Evolutionary conservation across 2,888 invertebrate genomes (phyloP).

Genomic region (Petrophora chlorosata): DNA sequence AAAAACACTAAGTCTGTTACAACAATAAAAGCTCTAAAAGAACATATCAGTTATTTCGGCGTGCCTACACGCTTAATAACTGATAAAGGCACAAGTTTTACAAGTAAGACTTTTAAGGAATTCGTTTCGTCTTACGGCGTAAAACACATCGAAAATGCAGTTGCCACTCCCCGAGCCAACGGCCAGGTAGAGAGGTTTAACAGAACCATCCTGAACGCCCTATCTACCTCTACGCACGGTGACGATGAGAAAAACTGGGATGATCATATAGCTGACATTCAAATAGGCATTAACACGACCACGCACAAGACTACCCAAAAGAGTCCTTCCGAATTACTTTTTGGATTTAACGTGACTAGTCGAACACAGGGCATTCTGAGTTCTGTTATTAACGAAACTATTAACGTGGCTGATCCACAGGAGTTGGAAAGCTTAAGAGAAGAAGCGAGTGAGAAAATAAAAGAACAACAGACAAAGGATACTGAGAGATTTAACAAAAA

Average conservation of each 20-base stretch:
- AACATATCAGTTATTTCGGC: constrained; percentile 13
- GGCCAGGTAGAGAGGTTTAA: not conserved
- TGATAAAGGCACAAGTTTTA: constrained; percentile 16
- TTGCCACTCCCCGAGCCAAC: constrained; percentile 10
- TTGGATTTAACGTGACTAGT: not conserved
- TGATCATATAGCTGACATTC: not conserved
- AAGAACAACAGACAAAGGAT: not conserved
- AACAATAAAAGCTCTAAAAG: not conserved
- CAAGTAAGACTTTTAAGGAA: constrained; percentile 6
- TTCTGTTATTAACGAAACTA: not conserved
- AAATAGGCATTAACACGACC: not conserved
- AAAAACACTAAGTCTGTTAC: not conserved
- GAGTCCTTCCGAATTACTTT: not conserved
- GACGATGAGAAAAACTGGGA: not conserved
- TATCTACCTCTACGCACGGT: not conserved
- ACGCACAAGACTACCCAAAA: not conserved
- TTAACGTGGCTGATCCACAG: not conserved
- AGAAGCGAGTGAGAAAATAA: not conserved
- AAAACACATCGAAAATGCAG: constrained; percentile 22
- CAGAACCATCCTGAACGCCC: constrained; percentile 4
- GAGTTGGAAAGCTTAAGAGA: not conserved
- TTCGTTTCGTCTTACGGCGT: constrained; percentile 8
- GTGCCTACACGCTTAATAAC: constrained; percentile 12
- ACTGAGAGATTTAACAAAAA: not conserved
- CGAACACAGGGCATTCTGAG: not conserved